Percentiles rank a stretch among this genome's conserved stretches.
phyloP scores from a whole-genome alignment of 2,113 vertebrate species.

The Malaclemys terrapin region DNA sequence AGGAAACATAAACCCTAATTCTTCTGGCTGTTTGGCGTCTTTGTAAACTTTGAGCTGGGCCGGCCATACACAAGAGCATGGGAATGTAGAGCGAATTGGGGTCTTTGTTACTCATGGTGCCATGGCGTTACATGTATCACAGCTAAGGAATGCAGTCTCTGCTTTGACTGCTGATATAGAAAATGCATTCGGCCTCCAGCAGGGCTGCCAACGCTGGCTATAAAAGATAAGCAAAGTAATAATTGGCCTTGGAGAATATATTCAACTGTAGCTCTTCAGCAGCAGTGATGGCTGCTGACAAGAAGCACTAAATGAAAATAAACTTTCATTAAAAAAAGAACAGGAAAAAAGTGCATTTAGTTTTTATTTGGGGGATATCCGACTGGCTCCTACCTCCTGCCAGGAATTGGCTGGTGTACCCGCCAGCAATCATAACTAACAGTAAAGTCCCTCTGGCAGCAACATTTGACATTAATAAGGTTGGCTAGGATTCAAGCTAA shows the following conservation, averaged over 20 bases:
- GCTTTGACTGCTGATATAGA: constrained; percentile 69
- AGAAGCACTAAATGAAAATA: constrained; percentile 15
- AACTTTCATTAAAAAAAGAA: constrained; percentile 13
- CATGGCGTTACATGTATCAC: constrained; percentile 73
- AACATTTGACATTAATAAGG: background rate
- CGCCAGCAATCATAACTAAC: background rate
- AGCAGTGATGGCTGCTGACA: constrained; percentile 16
- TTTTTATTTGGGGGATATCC: constrained; percentile 9
- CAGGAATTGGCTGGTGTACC: constrained; percentile 45
- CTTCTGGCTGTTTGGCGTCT: constrained; percentile 83
- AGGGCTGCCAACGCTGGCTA: constrained; percentile 62
- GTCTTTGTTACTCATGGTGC: constrained; percentile 77
- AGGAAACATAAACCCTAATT: constrained; percentile 84
- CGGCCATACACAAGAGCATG: constrained; percentile 81
- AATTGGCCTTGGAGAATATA: constrained; percentile 51
- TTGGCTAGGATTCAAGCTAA: background rate
- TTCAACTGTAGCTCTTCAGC: constrained; percentile 22
- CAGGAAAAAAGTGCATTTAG: background rate
- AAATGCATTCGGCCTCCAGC: constrained; percentile 72
- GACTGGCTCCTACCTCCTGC: constrained; percentile 40
- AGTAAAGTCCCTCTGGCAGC: background rate
- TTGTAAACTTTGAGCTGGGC: constrained; percentile 77
- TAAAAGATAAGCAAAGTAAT: constrained; percentile 70
- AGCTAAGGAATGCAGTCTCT: constrained; percentile 76
- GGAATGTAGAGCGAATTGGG: constrained; percentile 78